These are phyloP conservation scores for Empidonax traillii DNA, from an alignment of 2,113 vertebrate species.

Conservation along the genomic window DNA sequence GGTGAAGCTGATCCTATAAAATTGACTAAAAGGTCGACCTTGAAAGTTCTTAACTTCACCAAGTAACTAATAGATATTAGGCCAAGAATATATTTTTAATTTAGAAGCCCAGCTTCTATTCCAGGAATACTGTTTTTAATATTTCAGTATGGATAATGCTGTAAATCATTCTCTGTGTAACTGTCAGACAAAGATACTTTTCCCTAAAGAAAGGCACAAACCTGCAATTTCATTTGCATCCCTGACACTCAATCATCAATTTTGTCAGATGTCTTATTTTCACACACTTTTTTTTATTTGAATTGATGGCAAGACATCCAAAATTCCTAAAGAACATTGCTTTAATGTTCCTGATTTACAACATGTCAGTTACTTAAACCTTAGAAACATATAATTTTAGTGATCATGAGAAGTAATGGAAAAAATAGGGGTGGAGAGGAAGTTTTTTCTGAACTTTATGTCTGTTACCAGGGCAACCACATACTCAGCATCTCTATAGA, in stretches of 20 bases:
- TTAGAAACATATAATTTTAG: not conserved
- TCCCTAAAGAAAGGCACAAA: not conserved
- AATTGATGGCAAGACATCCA: not conserved
- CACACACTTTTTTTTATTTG: not conserved
- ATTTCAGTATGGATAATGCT: not conserved
- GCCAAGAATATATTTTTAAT: not conserved
- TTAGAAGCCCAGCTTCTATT: not conserved
- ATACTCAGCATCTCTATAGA: not conserved
- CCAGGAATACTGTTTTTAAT: not conserved
- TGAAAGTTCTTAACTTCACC: not conserved
- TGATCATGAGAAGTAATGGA: not conserved
- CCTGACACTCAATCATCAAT: not conserved
- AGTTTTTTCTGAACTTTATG: slow-evolving; percentile 24
- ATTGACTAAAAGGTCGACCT: not conserved
- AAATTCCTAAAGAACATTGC: not conserved
- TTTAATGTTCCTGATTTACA: not conserved
- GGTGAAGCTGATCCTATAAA: not conserved
- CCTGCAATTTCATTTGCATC: not conserved
- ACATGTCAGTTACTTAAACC: not conserved
- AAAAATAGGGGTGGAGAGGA: not conserved
- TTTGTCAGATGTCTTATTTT: not conserved
- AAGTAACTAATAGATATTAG: not conserved
- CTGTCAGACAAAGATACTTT: not conserved
- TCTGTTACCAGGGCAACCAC: slow-evolving; percentile 38
- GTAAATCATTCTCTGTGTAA: not conserved